These are phyloP conservation scores for Brenthis hecate DNA, from an alignment of 2,888 invertebrate species.

Conservation along the genomic window DNA sequence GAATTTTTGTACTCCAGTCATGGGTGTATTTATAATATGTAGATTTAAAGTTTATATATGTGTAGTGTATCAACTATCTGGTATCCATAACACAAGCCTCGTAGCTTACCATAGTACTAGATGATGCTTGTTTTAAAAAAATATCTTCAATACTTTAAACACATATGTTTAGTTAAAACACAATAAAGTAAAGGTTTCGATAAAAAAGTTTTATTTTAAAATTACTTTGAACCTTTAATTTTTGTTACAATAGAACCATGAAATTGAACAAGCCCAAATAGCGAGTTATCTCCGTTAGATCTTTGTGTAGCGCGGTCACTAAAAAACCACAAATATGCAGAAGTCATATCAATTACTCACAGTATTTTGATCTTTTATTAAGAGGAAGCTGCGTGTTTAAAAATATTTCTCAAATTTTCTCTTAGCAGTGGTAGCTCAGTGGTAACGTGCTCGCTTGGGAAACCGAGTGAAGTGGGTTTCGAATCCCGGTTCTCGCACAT, in stretches of 20 bases:
- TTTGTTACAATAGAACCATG: conserved; percentile 44
- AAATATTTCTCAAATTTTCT: not conserved
- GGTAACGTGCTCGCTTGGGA: too few species aligned
- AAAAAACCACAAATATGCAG: conserved; percentile 57
- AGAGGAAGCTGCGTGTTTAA: conserved; percentile 41
- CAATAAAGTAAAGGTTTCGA: not conserved
- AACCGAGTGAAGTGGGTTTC: too few species aligned
- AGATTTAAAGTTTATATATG: too few species aligned
- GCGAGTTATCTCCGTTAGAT: conserved; percentile 46
- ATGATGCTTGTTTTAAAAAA: too few species aligned
- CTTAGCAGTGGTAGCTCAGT: too few species aligned
- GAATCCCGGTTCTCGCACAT: too few species aligned
- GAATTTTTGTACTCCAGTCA: too few species aligned
- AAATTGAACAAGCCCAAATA: conserved; percentile 51
- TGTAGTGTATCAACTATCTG: too few species aligned
- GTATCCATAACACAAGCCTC: too few species aligned
- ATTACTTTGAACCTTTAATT: not conserved
- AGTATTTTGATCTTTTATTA: conserved; percentile 48
- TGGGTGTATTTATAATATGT: too few species aligned
- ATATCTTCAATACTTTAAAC: too few species aligned
- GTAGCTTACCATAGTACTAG: too few species aligned
- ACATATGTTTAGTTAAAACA: not conserved
- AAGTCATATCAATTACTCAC: conserved; percentile 59
- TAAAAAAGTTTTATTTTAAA: not conserved
- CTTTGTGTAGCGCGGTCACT: conserved; percentile 49